Evolutionary conservation across 2,888 invertebrate genomes (phyloP).

Genomic region (Adelognathus sp.): DNA sequence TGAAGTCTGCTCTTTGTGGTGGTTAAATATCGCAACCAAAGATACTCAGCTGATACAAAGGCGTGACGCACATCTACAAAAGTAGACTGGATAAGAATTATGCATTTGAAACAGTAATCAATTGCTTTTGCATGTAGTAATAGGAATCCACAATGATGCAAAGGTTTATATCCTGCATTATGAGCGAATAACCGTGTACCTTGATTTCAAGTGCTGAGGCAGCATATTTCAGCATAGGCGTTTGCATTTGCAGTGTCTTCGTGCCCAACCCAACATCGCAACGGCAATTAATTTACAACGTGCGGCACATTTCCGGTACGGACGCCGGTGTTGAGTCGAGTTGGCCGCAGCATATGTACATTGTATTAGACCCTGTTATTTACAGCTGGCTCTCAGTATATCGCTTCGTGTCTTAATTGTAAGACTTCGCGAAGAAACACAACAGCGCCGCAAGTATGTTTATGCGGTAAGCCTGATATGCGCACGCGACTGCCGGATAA

Average conservation of each 20-base stretch:
- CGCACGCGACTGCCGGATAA: slow-evolving; percentile 51
- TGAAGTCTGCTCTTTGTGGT: no score
- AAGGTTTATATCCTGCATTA: no score
- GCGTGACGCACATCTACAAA: no score
- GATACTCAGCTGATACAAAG: no score
- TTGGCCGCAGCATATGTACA: slow-evolving; percentile 52
- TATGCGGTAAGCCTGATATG: slow-evolving; percentile 71
- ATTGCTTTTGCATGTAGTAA: no score
- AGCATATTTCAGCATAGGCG: background rate
- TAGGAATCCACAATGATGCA: no score
- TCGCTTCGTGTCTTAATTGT: slow-evolving; percentile 18
- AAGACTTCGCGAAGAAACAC: slow-evolving; percentile 41
- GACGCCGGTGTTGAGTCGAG: slow-evolving; percentile 53
- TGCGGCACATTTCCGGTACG: slow-evolving; percentile 56
- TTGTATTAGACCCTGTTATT: slow-evolving; percentile 75
- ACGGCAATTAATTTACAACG: slow-evolving; percentile 59
- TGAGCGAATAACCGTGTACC: no score
- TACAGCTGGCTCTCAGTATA: slow-evolving; percentile 47
- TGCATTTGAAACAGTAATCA: no score
- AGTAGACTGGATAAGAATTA: no score
- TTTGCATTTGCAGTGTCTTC: slow-evolving; percentile 3
- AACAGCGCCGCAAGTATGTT: slow-evolving; percentile 70
- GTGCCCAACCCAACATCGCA: slow-evolving; percentile 11
- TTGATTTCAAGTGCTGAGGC: no score
- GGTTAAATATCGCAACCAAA: no score